Percentiles rank a stretch among this genome's conserved stretches.
Evolutionary conservation across 2,797 vertebrate species (phyloP).

Genomic region (Aphelocoma californica): DNA sequence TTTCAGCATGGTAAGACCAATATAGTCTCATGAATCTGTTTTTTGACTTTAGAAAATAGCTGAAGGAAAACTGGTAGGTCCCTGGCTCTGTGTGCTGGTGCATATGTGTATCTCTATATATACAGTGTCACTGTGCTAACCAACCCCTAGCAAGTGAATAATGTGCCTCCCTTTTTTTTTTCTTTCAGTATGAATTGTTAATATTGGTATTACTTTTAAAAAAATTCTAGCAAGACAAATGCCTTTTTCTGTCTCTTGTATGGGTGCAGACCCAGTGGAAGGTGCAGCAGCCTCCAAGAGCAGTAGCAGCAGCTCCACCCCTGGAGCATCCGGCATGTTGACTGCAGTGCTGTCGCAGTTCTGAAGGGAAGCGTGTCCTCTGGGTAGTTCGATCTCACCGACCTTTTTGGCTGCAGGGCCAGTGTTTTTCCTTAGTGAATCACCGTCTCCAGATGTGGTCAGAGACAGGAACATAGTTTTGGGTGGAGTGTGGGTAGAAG

Average conservation of each 20-base stretch:
- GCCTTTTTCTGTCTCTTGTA: neutral
- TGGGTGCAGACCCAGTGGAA: neutral
- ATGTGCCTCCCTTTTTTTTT: neutral
- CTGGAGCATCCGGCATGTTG: accelerated
- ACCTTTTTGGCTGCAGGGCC: neutral
- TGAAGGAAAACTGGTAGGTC: neutral
- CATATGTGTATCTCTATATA: neutral
- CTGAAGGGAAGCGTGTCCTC: neutral
- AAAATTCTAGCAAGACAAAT: neutral
- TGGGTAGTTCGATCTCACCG: neutral
- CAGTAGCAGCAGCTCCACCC: neutral
- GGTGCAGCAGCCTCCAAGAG: neutral
- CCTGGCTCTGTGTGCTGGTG: neutral
- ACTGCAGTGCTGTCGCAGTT: accelerated
- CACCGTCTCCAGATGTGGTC: neutral
- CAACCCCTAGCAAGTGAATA: neutral
- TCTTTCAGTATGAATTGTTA: neutral
- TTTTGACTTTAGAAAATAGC: neutral
- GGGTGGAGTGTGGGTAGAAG: neutral
- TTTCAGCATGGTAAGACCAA: neutral
- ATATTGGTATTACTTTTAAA: neutral
- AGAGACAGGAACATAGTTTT: neutral
- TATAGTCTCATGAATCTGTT: neutral
- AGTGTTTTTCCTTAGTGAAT: slow-evolving; percentile 31
- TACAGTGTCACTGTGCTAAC: neutral